Evolutionary conservation across 2,888 invertebrate genomes (phyloP).

Genomic region (Crematogaster levior): DNA sequence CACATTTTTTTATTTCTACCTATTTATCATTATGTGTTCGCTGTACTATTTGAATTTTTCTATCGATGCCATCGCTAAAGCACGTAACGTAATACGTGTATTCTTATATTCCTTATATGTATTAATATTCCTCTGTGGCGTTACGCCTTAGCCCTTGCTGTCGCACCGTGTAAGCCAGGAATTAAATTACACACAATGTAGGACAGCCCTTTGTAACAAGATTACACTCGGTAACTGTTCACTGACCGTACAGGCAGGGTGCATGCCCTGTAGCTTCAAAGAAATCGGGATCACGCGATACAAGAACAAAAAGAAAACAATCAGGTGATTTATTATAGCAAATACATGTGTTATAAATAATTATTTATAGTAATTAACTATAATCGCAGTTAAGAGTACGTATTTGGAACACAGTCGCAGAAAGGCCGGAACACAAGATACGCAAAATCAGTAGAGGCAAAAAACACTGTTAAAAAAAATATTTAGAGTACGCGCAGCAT

Average conservation of each 20-base stretch:
- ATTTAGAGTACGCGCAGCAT: no score
- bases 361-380: slow-evolving; percentile 6
- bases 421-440: no score
- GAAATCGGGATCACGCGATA: slow-evolving; percentile 43
- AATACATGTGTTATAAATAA: slow-evolving; percentile 28
- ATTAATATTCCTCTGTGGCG: slow-evolving; percentile 37
- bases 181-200: slow-evolving; percentile 72
- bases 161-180: slow-evolving; percentile 54
- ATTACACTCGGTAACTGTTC: slow-evolving; percentile 66
- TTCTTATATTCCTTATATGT: no score
- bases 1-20: not conserved
- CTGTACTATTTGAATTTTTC: slow-evolving; percentile 6
- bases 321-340: slow-evolving; percentile 25
- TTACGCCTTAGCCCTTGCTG: slow-evolving; percentile 39
- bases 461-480: not conserved
- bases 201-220: slow-evolving; percentile 57
- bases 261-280: slow-evolving; percentile 45
- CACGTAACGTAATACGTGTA: slow-evolving; percentile 31
- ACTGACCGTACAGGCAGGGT: slow-evolving; percentile 48
- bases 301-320: slow-evolving; percentile 27
- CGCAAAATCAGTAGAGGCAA: no score
- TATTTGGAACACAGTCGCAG: no score
- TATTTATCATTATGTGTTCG: not conserved
- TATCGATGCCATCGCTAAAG: slow-evolving; percentile 11
- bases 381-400: not conserved